Evolutionary conservation across 1,140 invertebrate species (phyloP), one percentile per base, ranked within the genome.

Genomic region (Drosophila seguyi): DNA sequence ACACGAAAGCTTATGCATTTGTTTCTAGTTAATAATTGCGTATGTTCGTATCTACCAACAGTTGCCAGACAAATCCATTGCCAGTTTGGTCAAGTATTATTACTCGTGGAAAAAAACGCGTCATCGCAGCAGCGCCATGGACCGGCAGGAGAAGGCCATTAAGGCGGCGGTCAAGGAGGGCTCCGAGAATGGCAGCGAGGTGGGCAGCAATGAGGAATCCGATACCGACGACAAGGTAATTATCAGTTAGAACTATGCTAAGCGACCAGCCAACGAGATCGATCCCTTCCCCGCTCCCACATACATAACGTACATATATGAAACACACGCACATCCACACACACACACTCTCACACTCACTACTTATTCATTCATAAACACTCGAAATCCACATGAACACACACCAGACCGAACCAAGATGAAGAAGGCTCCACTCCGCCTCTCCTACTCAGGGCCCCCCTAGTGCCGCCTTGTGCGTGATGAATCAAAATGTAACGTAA

Each of bases 51-150:
- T 3, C 1, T 7, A 3, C 4, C 4, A 27, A 44, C 87, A 98
- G 97, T 94, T 99, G 79, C 98, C 98, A 50, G 98, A 99, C 91
- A 99, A 99, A 94, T 97, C 98, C 48, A 99, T 99, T 82, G 97
- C 98, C 29, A 97, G 97, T 86, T 94, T 99, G 78, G 98, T 99
- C 0, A 99, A 99, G 93, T 99, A 99, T 93, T 99, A 99, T 93
- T 99, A 99, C 92, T 98, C 97, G 80, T 99, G 98, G 98, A 99
- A 99, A 92, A 99, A 99, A 92, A 98, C 97, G 13, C 94, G 98
- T 90, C 96, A 96, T 81, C 95, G 97, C 50, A 98, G 96, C 52
- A 99, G 98, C 90, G 93, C 99, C 25, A 99, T 99, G 97, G 98
- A 99, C 93, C 91, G 93, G 58, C 91, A 93, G 93, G 92, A 93